Evolutionary conservation across 2,888 invertebrate species (phyloP), one percentile per base, ranked within the genome.

Genomic region (Tanytarsus gracilentus): DNA sequence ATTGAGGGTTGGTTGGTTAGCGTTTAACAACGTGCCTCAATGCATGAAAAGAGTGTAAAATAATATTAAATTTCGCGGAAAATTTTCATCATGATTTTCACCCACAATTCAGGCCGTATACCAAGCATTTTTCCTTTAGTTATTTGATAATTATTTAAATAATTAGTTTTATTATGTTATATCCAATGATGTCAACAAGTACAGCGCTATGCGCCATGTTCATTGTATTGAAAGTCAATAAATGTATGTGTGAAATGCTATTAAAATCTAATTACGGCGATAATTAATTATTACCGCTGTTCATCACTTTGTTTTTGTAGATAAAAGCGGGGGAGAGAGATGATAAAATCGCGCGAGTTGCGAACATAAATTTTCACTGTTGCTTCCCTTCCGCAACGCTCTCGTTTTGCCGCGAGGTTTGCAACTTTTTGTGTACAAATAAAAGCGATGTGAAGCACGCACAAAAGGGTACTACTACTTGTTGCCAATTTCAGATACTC

Each of bases 261-360:
- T 53, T 53, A 33, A 53, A 53, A 53, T 29, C 53, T 53, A 53
- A 53, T 53, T 53, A 53, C 23, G 21, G 21, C 9, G 21, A 53
- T 21, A 53, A 36, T 53, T 33, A 53, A 53, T 53, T 23, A 53
- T 33, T 5, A 4, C 6, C n/a, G 33, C 33, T 44, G 44, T 44
- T 44, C 9, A 11, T 44, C 44, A 5, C 49, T 14, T 49, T 49
- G 49, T 49, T 49, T 25, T 27, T 23, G 14, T n/a, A n/a, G n/a
- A n/a, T 49, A 2, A 7, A 2, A 49, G 14, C 49, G 26, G 27
- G 14, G 9, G 14, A 49, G 16, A 49, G 25, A 14, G 16, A 16
- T 40, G 40, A 55, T 55, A 55, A 53, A 55, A 55, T 55, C 55
- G 39, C 55, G 55, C 55, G 55, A 40, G 9, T n/a, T n/a, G n/a